Base-by-base conservation (phyloP, 2,888 invertebrate species). In the Eurytoma adleriae region DNA sequence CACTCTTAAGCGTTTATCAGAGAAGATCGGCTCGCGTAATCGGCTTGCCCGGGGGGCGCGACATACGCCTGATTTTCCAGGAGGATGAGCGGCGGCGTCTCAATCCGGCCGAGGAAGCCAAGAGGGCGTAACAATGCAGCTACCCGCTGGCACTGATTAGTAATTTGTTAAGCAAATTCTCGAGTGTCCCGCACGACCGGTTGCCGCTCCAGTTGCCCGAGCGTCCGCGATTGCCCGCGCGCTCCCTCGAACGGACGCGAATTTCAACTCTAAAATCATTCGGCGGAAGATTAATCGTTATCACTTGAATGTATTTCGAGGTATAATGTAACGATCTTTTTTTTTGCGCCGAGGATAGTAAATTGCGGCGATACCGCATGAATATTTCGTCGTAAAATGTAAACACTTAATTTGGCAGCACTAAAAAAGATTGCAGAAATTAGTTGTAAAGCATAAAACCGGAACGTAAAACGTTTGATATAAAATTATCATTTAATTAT, bases 121-220 rank as follows among this genome's bases (percentile, higher is more conserved):
- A 74, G 74, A 70, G 75, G 77, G 61, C 68, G 62, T 62, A 77
- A 86, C 86, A 86, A 86, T 86, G 86, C 80, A 84, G 76, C 84
- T 80, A 85, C 85, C 86, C 85, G 83, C 86, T 86, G 86, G 85
- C 83, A 84, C 84, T 84, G 85, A 86, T 85, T 84, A 84, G 82
- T 86, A 85, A 87, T 86, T 86, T 84, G 83, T 82, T 83, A 84
- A 67, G 83, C 82, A 80, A 83, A 84, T 85, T 84, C 82, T 84
- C 79, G 78, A 85, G 84, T 83, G 67, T 73, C 83, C 85, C 81
- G 78, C 81, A 84, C 80, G 40, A 62, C 67, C 20, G 10, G 62
- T 72, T 50, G 24, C 48, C 70, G 24, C 40, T 70, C 20, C 7
- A 68, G 68, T 30, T 70, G 12, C 27, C 2, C 4, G 40, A 40